Evolutionary conservation across 2,797 vertebrate genomes (phyloP), one percentile per base, ranked within the genome.

Genomic region (Erethizon dorsatum): DNA sequence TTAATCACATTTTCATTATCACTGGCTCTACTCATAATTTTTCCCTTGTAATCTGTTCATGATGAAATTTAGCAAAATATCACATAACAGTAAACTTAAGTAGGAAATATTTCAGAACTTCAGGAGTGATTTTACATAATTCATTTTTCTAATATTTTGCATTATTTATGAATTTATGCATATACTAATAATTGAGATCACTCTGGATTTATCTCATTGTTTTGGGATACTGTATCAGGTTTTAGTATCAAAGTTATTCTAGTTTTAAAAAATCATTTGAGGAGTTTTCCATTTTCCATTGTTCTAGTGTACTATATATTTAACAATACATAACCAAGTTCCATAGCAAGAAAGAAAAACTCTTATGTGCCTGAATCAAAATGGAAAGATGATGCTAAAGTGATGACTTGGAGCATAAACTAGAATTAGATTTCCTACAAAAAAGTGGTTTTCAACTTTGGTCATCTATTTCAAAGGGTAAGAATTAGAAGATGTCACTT

Each of bases 231-330:
- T 80, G n/a, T 83, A 59, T 86, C 33, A 41, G 33, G 37, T 56
- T 92, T 92, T 90, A 18, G 24, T 82, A 86, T 93, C 24, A 90
- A 71, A 86, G n/a, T 65, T 79, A n/a, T 65, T 41, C 31, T 87
- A 6, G 11, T 8, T 65, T 90, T 61, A 65, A 65, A 71, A 92
- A 92, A 71, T 83, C 63, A 73, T 79, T 79, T 79, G 33, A 28
- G 56, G 56, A 65, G 5, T 33, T 85, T 63, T 83, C 26, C n/a
- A 83, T 22, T 93, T 93, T 77, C 22, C 14, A 57, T 41, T 86
- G 26, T 4, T 61, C 56, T 50, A n/a, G 11, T 28, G 67, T 77
- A 91, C 56, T 5, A 83, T 6, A 56, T 77, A 90, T 90, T 96
- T 50, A 13, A 71, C 94, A 94, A 33, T 61, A 77, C 3, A 52